Evolutionary conservation across 2,797 vertebrate species (phyloP).

Genomic region (Lithobates pipiens): DNA sequence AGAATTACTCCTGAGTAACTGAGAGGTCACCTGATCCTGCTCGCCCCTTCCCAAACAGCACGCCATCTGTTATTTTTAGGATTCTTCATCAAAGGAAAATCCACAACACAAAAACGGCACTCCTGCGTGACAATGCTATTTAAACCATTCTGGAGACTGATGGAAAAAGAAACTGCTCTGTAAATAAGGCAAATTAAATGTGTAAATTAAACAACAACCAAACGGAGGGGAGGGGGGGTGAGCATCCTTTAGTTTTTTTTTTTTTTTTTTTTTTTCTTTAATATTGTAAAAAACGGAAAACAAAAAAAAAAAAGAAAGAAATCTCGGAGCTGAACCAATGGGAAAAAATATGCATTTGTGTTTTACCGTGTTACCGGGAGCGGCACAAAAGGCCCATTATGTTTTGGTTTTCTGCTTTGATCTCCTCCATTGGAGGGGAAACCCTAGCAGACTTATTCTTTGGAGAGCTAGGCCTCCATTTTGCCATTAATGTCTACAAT

Average conservation of each 20-base stretch:
- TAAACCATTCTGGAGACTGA: slow-evolving; percentile 86
- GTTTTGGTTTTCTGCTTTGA: slow-evolving; percentile 70
- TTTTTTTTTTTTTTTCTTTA: too few relatives aligned
- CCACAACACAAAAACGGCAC: slow-evolving; percentile 69
- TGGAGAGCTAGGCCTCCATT: slow-evolving; percentile 72
- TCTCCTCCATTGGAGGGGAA: background rate
- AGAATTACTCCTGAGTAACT: slow-evolving; percentile 98
- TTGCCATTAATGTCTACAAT: slow-evolving; percentile 79
- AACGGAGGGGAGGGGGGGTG: slow-evolving; percentile 76
- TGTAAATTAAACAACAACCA: slow-evolving; percentile 86
- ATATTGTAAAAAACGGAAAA: too few relatives aligned
- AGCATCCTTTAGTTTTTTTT: slow-evolving; percentile 69
- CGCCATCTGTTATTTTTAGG: slow-evolving; percentile 82
- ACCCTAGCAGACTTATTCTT: slow-evolving; percentile 3
- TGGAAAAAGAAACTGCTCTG: slow-evolving; percentile 77
- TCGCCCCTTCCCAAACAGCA: slow-evolving; percentile 80
- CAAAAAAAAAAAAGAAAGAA: slow-evolving; percentile 46
- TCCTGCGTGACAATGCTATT: slow-evolving; percentile 82
- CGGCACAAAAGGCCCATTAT: slow-evolving; percentile 70
- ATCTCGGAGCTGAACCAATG: slow-evolving; percentile 80
- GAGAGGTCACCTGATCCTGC: slow-evolving; percentile 78
- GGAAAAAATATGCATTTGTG: slow-evolving; percentile 76
- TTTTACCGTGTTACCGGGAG: slow-evolving; percentile 79
- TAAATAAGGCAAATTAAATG: slow-evolving; percentile 97
- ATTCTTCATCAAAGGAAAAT: slow-evolving; percentile 81